phyloP scores from a whole-genome alignment of 2,113 vertebrate genomes.

The Lophotis ruficrista region DNA sequence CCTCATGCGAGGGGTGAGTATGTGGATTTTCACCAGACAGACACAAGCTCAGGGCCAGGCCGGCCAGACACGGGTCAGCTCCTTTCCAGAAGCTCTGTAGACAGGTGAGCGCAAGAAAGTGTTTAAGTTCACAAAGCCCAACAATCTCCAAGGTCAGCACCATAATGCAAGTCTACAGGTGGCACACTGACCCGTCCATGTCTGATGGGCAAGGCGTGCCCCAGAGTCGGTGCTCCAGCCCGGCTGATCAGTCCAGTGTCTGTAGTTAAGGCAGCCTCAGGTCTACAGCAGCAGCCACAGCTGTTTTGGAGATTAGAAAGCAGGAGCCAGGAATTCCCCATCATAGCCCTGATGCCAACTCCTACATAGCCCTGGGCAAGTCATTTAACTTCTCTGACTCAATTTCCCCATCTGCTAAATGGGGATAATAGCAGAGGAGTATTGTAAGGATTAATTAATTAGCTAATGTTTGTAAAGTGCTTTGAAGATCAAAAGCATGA shows the following conservation, averaged over 20 bases:
- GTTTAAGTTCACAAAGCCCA: not conserved
- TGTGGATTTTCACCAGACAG: not conserved
- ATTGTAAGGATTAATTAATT: slow-evolving; percentile 61
- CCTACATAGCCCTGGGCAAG: not conserved
- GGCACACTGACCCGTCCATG: not conserved
- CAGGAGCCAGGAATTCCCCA: slow-evolving; percentile 60
- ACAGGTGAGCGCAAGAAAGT: not conserved
- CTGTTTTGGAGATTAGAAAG: slow-evolving; percentile 29
- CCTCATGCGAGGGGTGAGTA: fast-evolving
- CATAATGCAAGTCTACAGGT: not conserved
- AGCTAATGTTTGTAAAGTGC: slow-evolving; percentile 32
- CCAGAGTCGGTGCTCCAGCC: not conserved
- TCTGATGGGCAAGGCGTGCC: not conserved
- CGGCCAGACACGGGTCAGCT: not conserved
- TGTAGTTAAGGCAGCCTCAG: not conserved
- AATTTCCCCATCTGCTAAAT: slow-evolving; percentile 50
- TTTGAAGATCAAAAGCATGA: slow-evolving; percentile 58
- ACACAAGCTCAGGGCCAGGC: not conserved
- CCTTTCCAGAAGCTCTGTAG: not conserved
- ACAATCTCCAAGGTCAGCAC: fast-evolving
- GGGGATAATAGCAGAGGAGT: slow-evolving; percentile 33
- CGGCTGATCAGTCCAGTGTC: not conserved
- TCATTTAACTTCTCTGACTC: slow-evolving; percentile 37
- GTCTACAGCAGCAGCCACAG: slow-evolving; percentile 25
- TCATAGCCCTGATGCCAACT: slow-evolving; percentile 25